These are phyloP conservation scores for Liolophura sinensis DNA, from an alignment of 1,140 invertebrate genomes.

Conservation along the genomic window DNA sequence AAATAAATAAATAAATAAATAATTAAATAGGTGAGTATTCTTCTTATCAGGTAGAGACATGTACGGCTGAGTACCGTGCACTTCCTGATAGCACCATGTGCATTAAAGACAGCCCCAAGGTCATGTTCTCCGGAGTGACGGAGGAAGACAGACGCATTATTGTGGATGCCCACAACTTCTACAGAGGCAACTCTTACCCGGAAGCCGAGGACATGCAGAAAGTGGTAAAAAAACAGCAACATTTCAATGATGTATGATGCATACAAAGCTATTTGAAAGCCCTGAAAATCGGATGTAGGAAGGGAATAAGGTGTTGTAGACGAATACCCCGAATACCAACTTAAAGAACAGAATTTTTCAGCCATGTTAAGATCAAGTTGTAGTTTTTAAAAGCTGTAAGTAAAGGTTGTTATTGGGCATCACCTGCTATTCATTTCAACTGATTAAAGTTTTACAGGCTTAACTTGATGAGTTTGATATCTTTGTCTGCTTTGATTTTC, in stretches of 20 bases:
- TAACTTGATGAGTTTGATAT: too few relatives aligned
- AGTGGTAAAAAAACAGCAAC: constrained; percentile 19
- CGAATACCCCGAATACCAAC: too few relatives aligned
- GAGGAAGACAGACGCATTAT: constrained; percentile 20
- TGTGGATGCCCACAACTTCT: constrained; percentile 29
- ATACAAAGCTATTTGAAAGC: neutral
- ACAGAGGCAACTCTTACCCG: constrained; percentile 25
- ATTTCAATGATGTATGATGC: neutral
- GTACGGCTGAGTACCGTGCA: constrained; percentile 27
- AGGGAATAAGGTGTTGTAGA: too few relatives aligned
- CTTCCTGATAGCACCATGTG: constrained; percentile 36
- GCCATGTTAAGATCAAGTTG: too few relatives aligned
- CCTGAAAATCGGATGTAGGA: neutral
- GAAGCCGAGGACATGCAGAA: constrained; percentile 31
- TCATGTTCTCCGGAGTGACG: constrained; percentile 24
- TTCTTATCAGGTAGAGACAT: constrained; percentile 23
- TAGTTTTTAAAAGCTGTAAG: too few relatives aligned
- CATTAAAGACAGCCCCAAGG: constrained; percentile 25
- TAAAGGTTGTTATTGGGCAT: too few relatives aligned
- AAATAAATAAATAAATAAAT: too few relatives aligned
- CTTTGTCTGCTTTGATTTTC: too few relatives aligned
- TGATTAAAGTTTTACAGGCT: too few relatives aligned
- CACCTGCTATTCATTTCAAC: too few relatives aligned
- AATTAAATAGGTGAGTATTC: too few relatives aligned
- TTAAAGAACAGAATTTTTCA: too few relatives aligned